Base-by-base conservation (phyloP, 2,888 invertebrate species). In the Pammene aurita region DNA sequence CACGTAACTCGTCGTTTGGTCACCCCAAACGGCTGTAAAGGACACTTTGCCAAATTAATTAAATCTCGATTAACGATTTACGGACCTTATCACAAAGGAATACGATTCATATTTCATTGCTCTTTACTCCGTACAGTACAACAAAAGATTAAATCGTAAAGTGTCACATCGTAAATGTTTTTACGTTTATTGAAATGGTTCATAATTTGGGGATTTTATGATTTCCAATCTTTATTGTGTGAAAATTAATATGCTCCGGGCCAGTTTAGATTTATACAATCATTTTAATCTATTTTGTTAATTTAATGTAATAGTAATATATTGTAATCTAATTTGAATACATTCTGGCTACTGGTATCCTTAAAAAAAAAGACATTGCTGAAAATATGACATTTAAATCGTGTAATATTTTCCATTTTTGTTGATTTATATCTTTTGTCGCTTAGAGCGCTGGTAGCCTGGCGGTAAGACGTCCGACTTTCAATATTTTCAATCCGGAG, bases 151-250 rank as follows among this genome's bases (percentile, higher is more conserved):
- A 66, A 69, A 70, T 70, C 71, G 71, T 70, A 70, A 71, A 71
- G 57, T 67, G 67, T 58, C 38, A 67, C 64, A 50, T 67, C 77
- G 80, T 84, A 85, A 81, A 80, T 72, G 75, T 76, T 75, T 79
- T 78, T 78, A 79, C 79, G 78, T 79, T 81, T 80, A 79, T 84
- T 88, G 67, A 67, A 71, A 70, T 58, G 48, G 62, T 62, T 71
- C 52, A 58, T 64, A 64, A 69, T 69, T 64, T 52, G n/a, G 7
- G 34, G 35, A 50, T 13, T 68, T 62, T 68, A 68, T n/a, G 63
- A 44, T 44, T 50, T 57, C 38, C 44, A 26, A 52, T 52, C 52
- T 13, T 50, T 26, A 52, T 52, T 52, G 26, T 52, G 26, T 52
- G 7, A 26, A 4, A 26, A 26, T 52, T 13, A 52, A 13, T 52